Base-by-base conservation (phyloP, 92 coral and sea anemone genomes). In the Anthopleura xanthogrammica region DNA sequence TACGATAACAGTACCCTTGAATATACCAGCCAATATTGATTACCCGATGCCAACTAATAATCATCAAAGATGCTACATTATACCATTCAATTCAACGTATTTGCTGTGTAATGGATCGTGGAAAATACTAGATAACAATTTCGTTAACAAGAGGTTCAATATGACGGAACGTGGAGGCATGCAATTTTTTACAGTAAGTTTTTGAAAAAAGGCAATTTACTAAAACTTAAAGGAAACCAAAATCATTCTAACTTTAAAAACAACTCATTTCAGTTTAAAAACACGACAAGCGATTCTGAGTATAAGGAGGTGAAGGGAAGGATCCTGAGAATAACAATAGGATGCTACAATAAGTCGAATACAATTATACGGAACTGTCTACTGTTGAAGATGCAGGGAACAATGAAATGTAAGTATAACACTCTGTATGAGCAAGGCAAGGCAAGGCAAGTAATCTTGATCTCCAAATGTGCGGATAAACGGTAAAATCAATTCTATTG, bases 371-470 rank as follows among this genome's bases (percentile, higher is more conserved):
- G 42, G 1, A 11, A 68, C 14, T 68, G 74, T 36, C 16, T 68
- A 12, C 43, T 68, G 42, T 36, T 68, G 74, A 68, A 68, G 74
- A 68, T 68, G 74, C 74, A 68, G 17, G 74, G 74, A 10, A 24
- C 3, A 68, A 10, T 29, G 2, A 12, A 68, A 68, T 68, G 74
- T 68, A 12, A 24, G 74, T 68, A 68, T 68, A 2, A 68, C 36
- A 16, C 36, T 16, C 2, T 7, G 40, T 8, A 1, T 23, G 40
- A 68, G 42, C 17, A 68, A 23, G 6, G 74, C 14, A 57, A 57
- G 62, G 36, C 36, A 29, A 29, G 36, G 62, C 20, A 13, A 17
- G 1, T 0, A 17, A 57, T 3, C 36, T 29, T 29, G 62, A 17
- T 57, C 20, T 57, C 20, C 50, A 43, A 43, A 4, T 43, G 50